A percentile compares a stretch with the other conserved stretches of the same genome.
These are phyloP conservation scores for Hypselothyrea guttata DNA, from an alignment of 2,888 invertebrate genomes.

Conservation along the genomic window DNA sequence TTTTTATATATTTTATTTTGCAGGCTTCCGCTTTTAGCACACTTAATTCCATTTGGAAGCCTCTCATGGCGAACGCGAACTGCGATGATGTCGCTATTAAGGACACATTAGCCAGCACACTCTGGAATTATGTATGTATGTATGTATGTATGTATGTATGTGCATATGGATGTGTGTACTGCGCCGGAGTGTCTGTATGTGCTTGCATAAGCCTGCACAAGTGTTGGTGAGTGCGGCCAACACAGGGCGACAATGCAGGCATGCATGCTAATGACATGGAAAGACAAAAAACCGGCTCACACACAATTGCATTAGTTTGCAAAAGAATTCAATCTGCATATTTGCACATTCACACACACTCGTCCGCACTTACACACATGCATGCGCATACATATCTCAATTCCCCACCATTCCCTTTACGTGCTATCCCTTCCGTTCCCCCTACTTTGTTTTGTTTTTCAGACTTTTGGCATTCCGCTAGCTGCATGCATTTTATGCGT, in stretches of 20 bases:
- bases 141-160: conserved; percentile 5
- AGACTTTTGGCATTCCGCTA: not conserved
- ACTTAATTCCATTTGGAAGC: conserved; percentile 67
- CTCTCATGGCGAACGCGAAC: conserved; percentile 46
- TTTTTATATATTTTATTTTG: conserved; percentile 36
- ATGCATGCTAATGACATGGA: conserved; percentile 68
- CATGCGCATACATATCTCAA: conserved; percentile 6
- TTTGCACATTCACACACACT: conserved; percentile 39
- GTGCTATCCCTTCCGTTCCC: not conserved
- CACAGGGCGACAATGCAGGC: conserved; percentile 41
- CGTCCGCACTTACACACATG: conserved; percentile 7
- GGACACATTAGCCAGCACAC: conserved; percentile 72
- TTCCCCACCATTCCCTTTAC: not conserved
- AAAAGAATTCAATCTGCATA: conserved; percentile 51
- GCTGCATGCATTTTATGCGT: conserved; percentile 16
- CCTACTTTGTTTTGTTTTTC: not conserved
- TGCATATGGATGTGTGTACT: no score
- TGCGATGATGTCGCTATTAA: conserved; percentile 72
- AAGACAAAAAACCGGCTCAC: conserved; percentile 20
- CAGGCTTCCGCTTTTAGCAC: conserved; percentile 66
- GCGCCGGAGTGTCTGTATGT: no score
- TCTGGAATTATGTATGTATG: conserved; percentile 59
- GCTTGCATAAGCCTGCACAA: no score
- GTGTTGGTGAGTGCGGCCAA: conserved; percentile 8
- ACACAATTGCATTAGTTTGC: conserved; percentile 47